Evolutionary conservation across 2,888 invertebrate species (phyloP).

Genomic region (Halictus quadricinctus): DNA sequence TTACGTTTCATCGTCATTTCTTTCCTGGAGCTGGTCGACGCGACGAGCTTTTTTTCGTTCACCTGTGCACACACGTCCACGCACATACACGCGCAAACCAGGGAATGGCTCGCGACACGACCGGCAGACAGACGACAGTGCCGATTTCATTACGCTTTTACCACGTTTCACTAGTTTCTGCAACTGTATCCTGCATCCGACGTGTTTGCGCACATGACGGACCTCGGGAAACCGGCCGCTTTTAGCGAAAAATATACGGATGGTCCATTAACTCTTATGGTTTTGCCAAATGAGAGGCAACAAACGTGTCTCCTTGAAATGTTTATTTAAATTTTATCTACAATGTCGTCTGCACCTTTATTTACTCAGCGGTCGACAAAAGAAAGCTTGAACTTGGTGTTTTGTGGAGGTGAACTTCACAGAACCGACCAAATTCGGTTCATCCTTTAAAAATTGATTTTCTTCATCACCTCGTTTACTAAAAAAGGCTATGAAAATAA

Average conservation of each 20-base stretch:
- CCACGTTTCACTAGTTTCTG: not conserved
- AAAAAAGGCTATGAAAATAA: no score
- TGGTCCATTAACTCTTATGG: not conserved
- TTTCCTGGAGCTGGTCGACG: slow-evolving; percentile 13
- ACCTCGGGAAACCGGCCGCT: not conserved
- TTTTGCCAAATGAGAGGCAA: not conserved
- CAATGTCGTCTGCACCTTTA: not conserved
- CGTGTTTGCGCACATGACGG: not conserved
- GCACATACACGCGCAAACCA: no score
- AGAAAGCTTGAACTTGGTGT: no score
- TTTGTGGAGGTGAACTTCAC: no score
- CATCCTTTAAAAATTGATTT: no score
- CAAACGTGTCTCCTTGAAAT: not conserved
- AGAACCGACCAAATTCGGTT: no score
- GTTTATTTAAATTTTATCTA: not conserved
- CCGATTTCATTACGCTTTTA: slow-evolving; percentile 20
- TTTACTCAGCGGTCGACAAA: no score
- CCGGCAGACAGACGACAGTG: not conserved
- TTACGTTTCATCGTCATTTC: slow-evolving; percentile 28
- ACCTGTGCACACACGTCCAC: not conserved
- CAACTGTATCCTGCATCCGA: not conserved
- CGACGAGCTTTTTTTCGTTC: slow-evolving; percentile 3
- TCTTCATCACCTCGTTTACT: no score
- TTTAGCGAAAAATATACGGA: not conserved
- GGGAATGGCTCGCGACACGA: slow-evolving; percentile 1